Evolutionary conservation across 2,888 invertebrate genomes (phyloP).

Genomic region (Aromia moschata): DNA sequence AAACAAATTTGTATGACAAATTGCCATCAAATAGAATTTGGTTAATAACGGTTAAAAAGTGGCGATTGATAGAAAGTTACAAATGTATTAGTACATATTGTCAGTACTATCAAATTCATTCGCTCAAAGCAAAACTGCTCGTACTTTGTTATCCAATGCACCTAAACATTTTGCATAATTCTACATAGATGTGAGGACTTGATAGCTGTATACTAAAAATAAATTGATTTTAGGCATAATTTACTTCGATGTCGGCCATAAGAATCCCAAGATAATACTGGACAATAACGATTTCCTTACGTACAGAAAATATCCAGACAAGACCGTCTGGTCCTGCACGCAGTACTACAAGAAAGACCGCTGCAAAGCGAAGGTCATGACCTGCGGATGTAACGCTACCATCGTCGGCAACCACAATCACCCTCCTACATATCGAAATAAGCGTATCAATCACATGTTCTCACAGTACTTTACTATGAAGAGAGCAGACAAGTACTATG

Average conservation of each 20-base stretch:
- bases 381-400: slow-evolving; percentile 34
- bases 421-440: slow-evolving; percentile 22
- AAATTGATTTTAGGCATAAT: slow-evolving; percentile 38
- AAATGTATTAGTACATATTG: too few species aligned
- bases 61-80: too few species aligned
- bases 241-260: slow-evolving; percentile 42
- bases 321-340: slow-evolving; percentile 43
- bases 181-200: too few species aligned
- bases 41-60: too few species aligned
- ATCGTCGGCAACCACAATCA: slow-evolving; percentile 40
- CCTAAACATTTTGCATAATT: too few species aligned
- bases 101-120: too few species aligned
- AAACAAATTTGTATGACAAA: too few species aligned
- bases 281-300: slow-evolving; percentile 40
- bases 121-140: too few species aligned
- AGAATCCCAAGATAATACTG: slow-evolving; percentile 45
- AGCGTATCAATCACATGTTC: slow-evolving; percentile 5
- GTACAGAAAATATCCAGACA: slow-evolving; percentile 38
- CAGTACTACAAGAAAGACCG: slow-evolving; percentile 39
- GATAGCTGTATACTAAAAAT: too few species aligned
- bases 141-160: too few species aligned
- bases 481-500: slow-evolving; percentile 5
- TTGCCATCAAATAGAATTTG: too few species aligned
- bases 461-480: slow-evolving; percentile 18
- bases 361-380: slow-evolving; percentile 42